Evolutionary conservation across 2,113 vertebrate species (phyloP).

Genomic region (Mus musculus): DNA sequence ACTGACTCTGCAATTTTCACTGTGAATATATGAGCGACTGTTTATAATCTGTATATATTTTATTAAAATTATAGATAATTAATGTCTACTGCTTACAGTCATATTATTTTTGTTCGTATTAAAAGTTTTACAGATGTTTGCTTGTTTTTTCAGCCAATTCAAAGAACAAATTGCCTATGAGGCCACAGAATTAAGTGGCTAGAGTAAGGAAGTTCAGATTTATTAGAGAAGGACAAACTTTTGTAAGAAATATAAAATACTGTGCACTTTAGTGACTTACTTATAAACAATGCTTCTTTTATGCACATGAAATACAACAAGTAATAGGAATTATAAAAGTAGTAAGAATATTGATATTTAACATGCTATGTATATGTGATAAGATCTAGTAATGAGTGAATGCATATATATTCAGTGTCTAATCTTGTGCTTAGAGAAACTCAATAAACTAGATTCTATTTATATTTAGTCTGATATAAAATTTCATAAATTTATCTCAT

Average conservation of each 20-base stretch:
- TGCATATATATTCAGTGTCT: not conserved
- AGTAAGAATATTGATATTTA: not conserved
- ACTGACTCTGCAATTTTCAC: not conserved
- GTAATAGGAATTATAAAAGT: not conserved
- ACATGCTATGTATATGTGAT: not conserved
- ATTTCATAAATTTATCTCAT: slow-evolving; percentile 51
- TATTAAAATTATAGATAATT: not conserved
- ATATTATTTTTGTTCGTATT: not conserved
- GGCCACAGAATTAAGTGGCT: not conserved
- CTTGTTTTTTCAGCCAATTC: not conserved
- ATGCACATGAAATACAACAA: not conserved
- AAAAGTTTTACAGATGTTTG: not conserved
- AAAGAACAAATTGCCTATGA: not conserved
- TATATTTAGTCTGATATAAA: slow-evolving; percentile 47
- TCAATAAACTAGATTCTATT: slow-evolving; percentile 16
- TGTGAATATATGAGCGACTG: not conserved
- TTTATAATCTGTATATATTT: not conserved
- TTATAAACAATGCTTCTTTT: not conserved
- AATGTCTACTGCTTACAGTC: not conserved
- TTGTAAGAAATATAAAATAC: not conserved
- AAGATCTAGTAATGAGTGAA: not conserved
- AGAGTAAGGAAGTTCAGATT: not conserved
- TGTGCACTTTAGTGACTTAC: not conserved
- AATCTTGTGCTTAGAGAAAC: not conserved
- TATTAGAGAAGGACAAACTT: not conserved